These are phyloP conservation scores for Sminthurinus aureus DNA, from an alignment of 2,888 invertebrate genomes.

Conservation along the genomic window DNA sequence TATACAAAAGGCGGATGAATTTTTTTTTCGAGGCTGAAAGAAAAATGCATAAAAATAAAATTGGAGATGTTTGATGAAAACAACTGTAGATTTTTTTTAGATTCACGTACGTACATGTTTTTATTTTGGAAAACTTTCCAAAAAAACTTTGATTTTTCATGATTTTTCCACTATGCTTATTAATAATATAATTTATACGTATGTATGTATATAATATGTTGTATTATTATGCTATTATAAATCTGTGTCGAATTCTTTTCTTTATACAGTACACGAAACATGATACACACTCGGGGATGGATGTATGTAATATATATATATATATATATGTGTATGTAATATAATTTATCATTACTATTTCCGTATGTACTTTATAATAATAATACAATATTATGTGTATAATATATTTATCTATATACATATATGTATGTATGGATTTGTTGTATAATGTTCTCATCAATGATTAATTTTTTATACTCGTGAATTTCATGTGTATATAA, in stretches of 20 bases:
- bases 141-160: conserved; percentile 24
- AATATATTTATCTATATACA: too few relatives aligned
- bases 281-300: conserved; percentile 32
- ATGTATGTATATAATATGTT: conserved; percentile 21
- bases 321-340: conserved; percentile 25
- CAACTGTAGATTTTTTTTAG: conserved; percentile 6
- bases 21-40: background rate
- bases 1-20: background rate
- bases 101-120: conserved; percentile 40
- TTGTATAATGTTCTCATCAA: too few relatives aligned
- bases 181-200: conserved; percentile 3
- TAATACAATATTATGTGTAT: too few relatives aligned
- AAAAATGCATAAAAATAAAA: background rate
- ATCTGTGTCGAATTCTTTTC: conserved; percentile 20
- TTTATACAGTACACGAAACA: conserved; percentile 35
- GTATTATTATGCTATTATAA: conserved; percentile 9
- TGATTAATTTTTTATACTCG: too few relatives aligned
- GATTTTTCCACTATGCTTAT: conserved; percentile 22
- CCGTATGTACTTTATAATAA: too few relatives aligned
- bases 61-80: background rate
- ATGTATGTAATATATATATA: conserved; percentile 19
- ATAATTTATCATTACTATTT: conserved; percentile 5
- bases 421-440: too few relatives aligned
- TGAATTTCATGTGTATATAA: too few relatives aligned
- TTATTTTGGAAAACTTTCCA: conserved; percentile 28